These are phyloP conservation scores for Thera britannica DNA, from an alignment of 2,888 invertebrate genomes.

Conservation along the genomic window DNA sequence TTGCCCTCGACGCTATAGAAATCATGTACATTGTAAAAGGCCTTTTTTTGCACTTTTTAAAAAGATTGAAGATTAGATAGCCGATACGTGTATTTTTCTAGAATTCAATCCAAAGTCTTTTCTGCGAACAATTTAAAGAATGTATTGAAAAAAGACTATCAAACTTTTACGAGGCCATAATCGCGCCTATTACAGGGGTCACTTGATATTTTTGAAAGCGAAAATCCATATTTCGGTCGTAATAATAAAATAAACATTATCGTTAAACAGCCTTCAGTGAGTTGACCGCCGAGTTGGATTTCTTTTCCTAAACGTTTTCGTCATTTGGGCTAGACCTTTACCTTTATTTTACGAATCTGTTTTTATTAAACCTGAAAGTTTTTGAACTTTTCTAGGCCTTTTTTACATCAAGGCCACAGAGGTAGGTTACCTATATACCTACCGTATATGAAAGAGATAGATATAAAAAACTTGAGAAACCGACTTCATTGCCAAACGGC, in stretches of 20 bases:
- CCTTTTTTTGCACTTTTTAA: too few relatives aligned
- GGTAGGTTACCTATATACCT: too few relatives aligned
- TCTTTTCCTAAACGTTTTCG: neutral
- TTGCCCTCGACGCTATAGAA: too few relatives aligned
- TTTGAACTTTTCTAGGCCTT: too few relatives aligned
- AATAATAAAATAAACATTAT: constrained; percentile 77
- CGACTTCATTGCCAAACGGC: too few relatives aligned
- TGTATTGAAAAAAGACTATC: constrained; percentile 56
- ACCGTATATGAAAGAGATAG: too few relatives aligned
- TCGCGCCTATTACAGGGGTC: constrained; percentile 65
- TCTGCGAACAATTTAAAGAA: constrained; percentile 15
- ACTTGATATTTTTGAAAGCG: constrained; percentile 59
- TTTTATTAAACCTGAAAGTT: neutral
- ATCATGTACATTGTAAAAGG: too few relatives aligned
- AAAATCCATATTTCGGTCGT: constrained; percentile 61
- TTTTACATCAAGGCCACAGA: too few relatives aligned
- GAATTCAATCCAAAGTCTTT: constrained; percentile 13
- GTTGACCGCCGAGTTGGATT: constrained; percentile 29
- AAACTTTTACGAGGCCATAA: constrained; percentile 72
- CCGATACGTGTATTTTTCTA: neutral
- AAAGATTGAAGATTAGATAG: too few relatives aligned
- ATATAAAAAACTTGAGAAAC: too few relatives aligned
- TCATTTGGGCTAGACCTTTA: neutral
- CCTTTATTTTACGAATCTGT: neutral
- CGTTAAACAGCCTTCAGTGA: constrained; percentile 49